These are phyloP conservation scores for Orussus abietinus DNA, from an alignment of 1,140 invertebrate species.

Conservation along the genomic window DNA sequence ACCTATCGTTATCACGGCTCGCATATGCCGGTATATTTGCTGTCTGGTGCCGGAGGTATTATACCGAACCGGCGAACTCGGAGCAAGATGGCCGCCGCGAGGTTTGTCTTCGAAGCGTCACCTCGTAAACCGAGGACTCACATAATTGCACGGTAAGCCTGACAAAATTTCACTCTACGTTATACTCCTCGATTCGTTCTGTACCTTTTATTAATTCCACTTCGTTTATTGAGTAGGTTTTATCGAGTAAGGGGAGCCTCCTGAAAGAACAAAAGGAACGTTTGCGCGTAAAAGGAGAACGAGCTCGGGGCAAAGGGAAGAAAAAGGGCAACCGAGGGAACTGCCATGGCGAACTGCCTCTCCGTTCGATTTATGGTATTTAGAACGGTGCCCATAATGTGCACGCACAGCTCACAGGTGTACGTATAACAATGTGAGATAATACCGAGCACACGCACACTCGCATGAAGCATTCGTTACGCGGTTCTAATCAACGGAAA, in stretches of 20 bases:
- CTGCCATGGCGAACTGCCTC: not conserved
- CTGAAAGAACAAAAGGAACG: not conserved
- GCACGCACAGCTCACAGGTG: not conserved
- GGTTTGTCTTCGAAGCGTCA: not conserved
- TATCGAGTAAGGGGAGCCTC: not conserved
- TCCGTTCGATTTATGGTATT: not conserved
- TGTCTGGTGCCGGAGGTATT: not conserved
- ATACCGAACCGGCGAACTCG: not conserved
- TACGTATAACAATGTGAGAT: not conserved
- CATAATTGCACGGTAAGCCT: too few species aligned
- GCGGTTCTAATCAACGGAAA: not conserved
- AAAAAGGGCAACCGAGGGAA: not conserved
- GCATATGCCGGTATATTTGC: not conserved
- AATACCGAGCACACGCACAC: not conserved
- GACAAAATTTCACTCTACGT: too few species aligned
- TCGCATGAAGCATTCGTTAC: too few species aligned
- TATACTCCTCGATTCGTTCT: too few species aligned
- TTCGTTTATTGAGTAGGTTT: too few species aligned
- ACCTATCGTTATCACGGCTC: not conserved
- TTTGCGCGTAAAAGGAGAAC: not conserved
- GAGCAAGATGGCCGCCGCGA: too few species aligned
- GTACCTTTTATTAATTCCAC: too few species aligned
- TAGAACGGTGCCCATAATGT: not conserved
- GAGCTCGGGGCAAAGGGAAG: not conserved
- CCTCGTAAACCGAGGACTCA: not conserved